Evolutionary conservation across 2,113 vertebrate species (phyloP).

Genomic region (Melospiza georgiana): DNA sequence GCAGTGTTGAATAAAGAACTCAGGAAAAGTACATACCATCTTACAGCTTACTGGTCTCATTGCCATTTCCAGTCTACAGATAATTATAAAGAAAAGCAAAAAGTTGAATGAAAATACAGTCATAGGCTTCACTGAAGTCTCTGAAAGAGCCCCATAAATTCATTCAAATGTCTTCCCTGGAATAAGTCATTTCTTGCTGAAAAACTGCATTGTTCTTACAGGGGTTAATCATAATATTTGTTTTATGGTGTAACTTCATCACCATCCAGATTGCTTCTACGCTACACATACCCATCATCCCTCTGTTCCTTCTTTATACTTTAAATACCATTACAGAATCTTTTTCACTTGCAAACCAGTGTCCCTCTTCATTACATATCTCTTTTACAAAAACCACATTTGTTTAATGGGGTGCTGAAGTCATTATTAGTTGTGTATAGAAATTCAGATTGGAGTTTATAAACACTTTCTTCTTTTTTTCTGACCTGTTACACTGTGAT

Average conservation of each 20-base stretch:
- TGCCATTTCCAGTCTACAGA: neutral
- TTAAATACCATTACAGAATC: neutral
- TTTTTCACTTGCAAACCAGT: neutral
- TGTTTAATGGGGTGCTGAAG: neutral
- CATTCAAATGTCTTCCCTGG: neutral
- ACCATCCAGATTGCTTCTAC: neutral
- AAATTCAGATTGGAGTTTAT: neutral
- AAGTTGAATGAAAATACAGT: neutral
- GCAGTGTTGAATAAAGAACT: neutral
- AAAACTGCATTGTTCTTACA: neutral
- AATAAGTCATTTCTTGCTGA: neutral
- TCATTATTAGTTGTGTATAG: neutral
- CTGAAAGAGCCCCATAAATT: neutral
- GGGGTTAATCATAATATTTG: constrained; percentile 29
- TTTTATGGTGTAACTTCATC: neutral
- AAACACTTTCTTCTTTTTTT: neutral
- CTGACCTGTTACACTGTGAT: neutral
- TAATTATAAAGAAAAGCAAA: neutral
- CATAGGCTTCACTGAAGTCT: neutral
- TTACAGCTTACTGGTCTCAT: neutral
- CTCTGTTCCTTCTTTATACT: neutral
- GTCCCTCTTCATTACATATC: neutral
- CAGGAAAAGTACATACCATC: neutral
- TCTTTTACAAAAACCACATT: neutral
- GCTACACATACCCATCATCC: neutral